phyloP scores from a whole-genome alignment of 2,113 vertebrate genomes.

The Irena cyanogastra region DNA sequence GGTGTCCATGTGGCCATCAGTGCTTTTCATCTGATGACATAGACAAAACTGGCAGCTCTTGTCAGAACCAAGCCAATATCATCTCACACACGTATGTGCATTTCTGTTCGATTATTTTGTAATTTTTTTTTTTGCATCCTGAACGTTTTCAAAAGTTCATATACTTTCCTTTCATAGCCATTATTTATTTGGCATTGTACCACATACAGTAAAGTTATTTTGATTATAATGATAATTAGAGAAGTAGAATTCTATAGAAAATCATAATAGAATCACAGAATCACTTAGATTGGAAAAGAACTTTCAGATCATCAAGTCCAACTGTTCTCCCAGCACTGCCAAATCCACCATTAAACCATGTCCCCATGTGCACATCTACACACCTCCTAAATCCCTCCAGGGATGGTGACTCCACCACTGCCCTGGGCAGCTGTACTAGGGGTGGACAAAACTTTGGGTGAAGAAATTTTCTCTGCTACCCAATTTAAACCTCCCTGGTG shows the following conservation, averaged over 20 bases:
- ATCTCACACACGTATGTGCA: neutral
- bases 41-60: conserved; percentile 49
- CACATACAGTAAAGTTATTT: neutral
- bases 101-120: neutral
- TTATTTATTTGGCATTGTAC: neutral
- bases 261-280: neutral
- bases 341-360: neutral
- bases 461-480: neutral
- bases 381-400: neutral
- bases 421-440: neutral
- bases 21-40: conserved; percentile 34
- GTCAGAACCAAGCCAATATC: conserved; percentile 19
- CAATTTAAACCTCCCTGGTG: neutral
- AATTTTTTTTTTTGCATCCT: neutral
- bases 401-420: no score
- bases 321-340: neutral
- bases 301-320: neutral
- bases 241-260: neutral
- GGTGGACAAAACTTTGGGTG: neutral
- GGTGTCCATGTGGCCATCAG: conserved; percentile 34
- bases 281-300: neutral
- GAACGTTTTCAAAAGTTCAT: neutral
- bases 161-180: neutral
- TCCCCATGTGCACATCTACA: neutral
- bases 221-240: neutral